These are phyloP conservation scores for Trypoxylus dichotomus DNA, from an alignment of 1,140 invertebrate genomes.

Conservation along the genomic window DNA sequence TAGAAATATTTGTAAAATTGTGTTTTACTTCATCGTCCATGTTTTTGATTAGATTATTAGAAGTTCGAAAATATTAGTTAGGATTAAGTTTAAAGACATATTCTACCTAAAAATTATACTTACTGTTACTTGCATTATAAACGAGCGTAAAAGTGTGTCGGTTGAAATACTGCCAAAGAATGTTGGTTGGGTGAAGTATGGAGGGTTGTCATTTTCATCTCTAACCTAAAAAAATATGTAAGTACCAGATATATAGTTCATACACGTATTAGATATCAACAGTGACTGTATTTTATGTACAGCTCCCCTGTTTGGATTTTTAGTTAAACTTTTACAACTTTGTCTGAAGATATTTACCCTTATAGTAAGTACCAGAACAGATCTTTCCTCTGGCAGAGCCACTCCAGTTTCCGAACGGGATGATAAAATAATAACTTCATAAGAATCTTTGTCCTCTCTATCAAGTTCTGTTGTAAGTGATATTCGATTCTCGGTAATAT, in stretches of 20 bases:
- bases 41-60: too few species aligned
- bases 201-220: slow-evolving; percentile 58
- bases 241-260: too few species aligned
- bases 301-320: too few species aligned
- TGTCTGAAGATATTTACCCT: too few species aligned
- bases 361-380: neutral
- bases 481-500: neutral
- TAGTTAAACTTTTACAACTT: too few species aligned
- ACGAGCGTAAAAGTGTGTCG: slow-evolving; percentile 51
- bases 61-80: too few species aligned
- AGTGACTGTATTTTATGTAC: too few species aligned
- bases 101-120: neutral
- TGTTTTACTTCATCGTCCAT: too few species aligned
- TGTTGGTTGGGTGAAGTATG: slow-evolving; percentile 55
- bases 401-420: neutral
- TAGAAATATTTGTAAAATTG: too few species aligned
- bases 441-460: neutral
- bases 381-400: too few species aligned
- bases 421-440: neutral
- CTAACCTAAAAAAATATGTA: slow-evolving; percentile 54
- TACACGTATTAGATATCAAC: too few species aligned
- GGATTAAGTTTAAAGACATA: too few species aligned
- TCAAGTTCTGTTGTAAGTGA: neutral
- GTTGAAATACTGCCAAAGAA: slow-evolving; percentile 54
- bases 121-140: slow-evolving; percentile 52